Evolutionary conservation across 2,797 vertebrate genomes (phyloP).

Genomic region (Podargus strigoides): DNA sequence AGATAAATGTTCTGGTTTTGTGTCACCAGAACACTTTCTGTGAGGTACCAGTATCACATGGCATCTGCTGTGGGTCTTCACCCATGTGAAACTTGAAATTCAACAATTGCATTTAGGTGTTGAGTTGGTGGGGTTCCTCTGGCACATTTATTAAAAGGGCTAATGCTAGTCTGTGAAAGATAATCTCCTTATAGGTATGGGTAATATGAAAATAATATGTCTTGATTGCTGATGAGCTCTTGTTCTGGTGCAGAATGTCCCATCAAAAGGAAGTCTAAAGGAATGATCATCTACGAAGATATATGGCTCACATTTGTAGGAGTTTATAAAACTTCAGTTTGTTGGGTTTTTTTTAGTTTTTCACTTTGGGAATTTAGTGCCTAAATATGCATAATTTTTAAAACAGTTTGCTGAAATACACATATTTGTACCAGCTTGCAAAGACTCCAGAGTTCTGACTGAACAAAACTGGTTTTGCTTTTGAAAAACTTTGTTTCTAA

Average conservation of each 20-base stretch:
- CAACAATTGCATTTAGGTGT: rapidly evolving
- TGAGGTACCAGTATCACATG: rapidly evolving
- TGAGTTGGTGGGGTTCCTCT: not conserved
- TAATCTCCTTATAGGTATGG: not conserved
- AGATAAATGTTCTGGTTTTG: not conserved
- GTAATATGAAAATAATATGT: not conserved
- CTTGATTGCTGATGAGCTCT: not conserved
- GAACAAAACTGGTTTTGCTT: not conserved
- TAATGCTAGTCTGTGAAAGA: not conserved
- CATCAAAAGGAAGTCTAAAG: not conserved
- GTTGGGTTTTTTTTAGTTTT: too few species aligned
- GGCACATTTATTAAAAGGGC: not conserved
- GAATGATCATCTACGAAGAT: not conserved
- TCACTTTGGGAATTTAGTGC: not conserved
- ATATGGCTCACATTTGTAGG: too few species aligned
- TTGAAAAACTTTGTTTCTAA: not conserved
- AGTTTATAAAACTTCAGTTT: too few species aligned
- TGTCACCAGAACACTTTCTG: not conserved
- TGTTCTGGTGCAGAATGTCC: not conserved
- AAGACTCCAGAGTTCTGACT: not conserved
- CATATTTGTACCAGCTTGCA: not conserved
- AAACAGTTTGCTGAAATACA: not conserved
- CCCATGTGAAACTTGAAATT: rapidly evolving
- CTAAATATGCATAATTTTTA: not conserved
- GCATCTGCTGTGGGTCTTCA: not conserved